Base-by-base conservation (phyloP, 2,113 vertebrate species). In the Triplophysa tibetana region DNA sequence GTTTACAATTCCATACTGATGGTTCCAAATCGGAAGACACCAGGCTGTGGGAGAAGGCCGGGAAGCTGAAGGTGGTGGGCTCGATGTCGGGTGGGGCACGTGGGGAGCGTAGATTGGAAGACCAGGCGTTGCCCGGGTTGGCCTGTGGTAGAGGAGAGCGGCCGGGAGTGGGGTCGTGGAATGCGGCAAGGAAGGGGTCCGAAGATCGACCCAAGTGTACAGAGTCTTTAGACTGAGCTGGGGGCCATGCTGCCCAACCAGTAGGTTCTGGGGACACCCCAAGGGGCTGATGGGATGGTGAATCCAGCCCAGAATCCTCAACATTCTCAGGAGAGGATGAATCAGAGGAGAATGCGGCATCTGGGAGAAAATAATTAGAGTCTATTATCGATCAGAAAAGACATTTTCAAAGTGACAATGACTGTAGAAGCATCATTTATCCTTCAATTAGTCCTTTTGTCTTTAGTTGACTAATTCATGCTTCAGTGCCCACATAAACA, bases 311-410 rank as follows among this genome's bases (percentile, higher is more conserved):
- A 0, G 96, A 98, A 87, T 97, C 96, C 77, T 97, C 96, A 7
- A 97, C 95, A 0, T 96, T 97, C 87, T 98, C 96, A 0, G 95
- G 96, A 11, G 95, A 97, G 0, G 96, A 98, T 26, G 97, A 98
- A 63, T 96, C 95, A 13, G 96, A 96, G 0, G 96, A 96, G 75
- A 95, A 97, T 67, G 92, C 90, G 11, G 90, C 88, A 14, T 96
- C 95, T 90, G 38, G 14, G 77, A 61, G 24, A 43, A 0, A 6
- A 62, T 16, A 54, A 54, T 14, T 10, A 11, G 6, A 38, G 33
- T 38, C 33, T 7, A 7, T 38, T 38, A 33, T 33, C 6, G 29
- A 33, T 38, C 6, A 43, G 26, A 3, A 13, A 26, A 45, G 29
- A 48, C 9, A 9, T 41, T 33, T 52, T 9, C 19, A 67, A 43